Percentiles rank a stretch among this genome's conserved stretches.
Conservation (phyloP, 2,888 invertebrate genomes). For the Hyles lineata region DNA sequence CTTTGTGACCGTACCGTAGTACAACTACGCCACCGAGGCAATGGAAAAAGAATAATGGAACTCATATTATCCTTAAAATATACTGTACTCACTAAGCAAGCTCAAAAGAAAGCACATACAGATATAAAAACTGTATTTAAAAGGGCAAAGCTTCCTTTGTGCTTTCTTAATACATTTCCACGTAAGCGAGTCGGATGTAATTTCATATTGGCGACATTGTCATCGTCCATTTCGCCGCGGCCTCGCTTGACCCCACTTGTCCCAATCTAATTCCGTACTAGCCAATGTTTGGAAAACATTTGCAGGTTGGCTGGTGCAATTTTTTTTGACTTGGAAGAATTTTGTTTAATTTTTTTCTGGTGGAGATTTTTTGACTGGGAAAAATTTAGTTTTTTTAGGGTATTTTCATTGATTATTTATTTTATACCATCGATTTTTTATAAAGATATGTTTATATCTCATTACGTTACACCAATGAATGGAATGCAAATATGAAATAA, state of each 20-base stretch:
- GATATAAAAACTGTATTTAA: conserved; percentile 7
- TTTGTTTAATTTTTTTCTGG: too few species aligned
- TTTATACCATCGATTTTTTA: too few species aligned
- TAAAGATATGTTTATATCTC: too few species aligned
- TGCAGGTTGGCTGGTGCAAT: conserved; percentile 35
- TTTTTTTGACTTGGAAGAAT: background rate
- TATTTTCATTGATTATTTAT: background rate
- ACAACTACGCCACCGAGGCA: too few species aligned
- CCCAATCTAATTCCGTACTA: conserved; percentile 74
- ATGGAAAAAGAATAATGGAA: too few species aligned
- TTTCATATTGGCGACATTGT: conserved; percentile 51
- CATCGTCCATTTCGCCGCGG: conserved; percentile 66
- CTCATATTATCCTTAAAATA: too few species aligned
- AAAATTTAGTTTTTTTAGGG: background rate
- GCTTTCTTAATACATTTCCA: conserved; percentile 30
- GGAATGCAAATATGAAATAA: too few species aligned
- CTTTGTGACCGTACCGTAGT: too few species aligned
- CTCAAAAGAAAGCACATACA: background rate
- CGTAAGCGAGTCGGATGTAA: conserved; percentile 51
- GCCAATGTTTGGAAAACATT: conserved; percentile 50
- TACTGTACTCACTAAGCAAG: background rate
- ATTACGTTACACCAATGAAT: too few species aligned
- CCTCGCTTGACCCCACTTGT: conserved; percentile 77
- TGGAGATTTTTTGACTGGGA: conserved; percentile 8
- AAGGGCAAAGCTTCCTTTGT: conserved; percentile 8